These are phyloP conservation scores for Scatophagus argus DNA, from an alignment of 2,113 vertebrate genomes.

Conservation along the genomic window DNA sequence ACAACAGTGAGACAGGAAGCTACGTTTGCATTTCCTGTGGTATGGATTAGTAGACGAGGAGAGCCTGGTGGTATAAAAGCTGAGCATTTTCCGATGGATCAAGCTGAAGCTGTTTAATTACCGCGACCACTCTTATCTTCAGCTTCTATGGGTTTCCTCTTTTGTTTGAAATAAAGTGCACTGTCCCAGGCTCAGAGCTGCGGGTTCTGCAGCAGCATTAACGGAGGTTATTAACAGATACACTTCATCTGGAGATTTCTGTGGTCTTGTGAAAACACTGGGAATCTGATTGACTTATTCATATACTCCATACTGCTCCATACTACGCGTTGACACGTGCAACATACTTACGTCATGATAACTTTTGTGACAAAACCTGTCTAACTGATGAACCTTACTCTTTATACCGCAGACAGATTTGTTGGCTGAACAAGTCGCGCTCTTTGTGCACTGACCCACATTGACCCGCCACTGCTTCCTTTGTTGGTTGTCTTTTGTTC, in stretches of 20 bases:
- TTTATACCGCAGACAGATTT: background rate
- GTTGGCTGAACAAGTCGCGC: too few relatives aligned
- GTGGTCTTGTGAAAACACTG: background rate
- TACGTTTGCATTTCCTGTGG: conserved; percentile 51
- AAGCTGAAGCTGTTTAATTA: conserved; percentile 58
- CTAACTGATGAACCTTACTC: background rate
- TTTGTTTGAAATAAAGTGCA: conserved; percentile 39
- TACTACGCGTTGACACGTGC: background rate
- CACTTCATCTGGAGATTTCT: conserved; percentile 7
- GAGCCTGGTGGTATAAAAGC: conserved; percentile 8
- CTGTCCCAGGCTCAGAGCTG: conserved; percentile 9
- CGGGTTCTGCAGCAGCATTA: conserved; percentile 4
- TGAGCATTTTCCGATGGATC: conserved; percentile 51
- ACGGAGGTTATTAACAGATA: conserved; percentile 19
- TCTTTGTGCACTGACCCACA: background rate
- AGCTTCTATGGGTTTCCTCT: conserved; percentile 33
- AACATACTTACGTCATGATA: background rate
- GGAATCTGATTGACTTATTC: background rate
- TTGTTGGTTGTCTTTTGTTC: too few relatives aligned
- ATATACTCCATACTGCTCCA: background rate
- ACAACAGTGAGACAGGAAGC: conserved; percentile 35
- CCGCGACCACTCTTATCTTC: conserved; percentile 43
- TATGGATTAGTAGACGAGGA: conserved; percentile 54
- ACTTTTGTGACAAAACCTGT: background rate
- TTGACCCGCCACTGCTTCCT: background rate